Base-by-base conservation (phyloP, 2,113 vertebrate species). In the Riparia riparia region DNA sequence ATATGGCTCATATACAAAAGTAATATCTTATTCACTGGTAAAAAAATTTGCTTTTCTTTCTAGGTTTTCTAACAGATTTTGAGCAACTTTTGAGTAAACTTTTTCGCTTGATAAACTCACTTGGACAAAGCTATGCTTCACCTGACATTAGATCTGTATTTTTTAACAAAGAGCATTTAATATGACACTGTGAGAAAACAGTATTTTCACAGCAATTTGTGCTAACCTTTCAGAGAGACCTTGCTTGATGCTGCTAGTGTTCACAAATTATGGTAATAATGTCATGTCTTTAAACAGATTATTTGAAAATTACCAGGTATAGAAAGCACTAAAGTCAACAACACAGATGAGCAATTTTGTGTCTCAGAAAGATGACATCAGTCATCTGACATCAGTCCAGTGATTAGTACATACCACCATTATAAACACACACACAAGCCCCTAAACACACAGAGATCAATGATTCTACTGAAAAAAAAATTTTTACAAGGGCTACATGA, bases 361-460 rank as follows among this genome's bases (percentile, higher is more conserved):
- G 53, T 60, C 11, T 34, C 50, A 17, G 6, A 34, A 31, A 64
- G 5, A 25, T 56, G 31, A 49, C 22, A 31, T 6, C 53, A 53
- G 37, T 37, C 37, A 37, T 37, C 18, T 66, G 47, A 50, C 4
- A 19, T 31, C 32, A 71, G 17, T 44, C 26, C 32, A 54, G 10
- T 18, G 19, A 17, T 70, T 53, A 47, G 22, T 50, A 45, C 8
- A 29, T 29, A 26, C 44, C 6, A 15, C 2, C 1, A 25, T 26
- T 21, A 42, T 14, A 61, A 41, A 25, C 9, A 15, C 6, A 41
- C 3, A 24, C 7, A 20, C 10, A 9, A 14, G 5, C 0, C 21
- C 9, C 32, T 51, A 39, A 44, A 50, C 9, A 66, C 29, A 34
- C 3, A 37, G 4, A 60, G 5, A 51, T 31, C 13, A 41, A 15